Conservation (phyloP, 2,888 invertebrate species). For the Eledone cirrhosa region DNA sequence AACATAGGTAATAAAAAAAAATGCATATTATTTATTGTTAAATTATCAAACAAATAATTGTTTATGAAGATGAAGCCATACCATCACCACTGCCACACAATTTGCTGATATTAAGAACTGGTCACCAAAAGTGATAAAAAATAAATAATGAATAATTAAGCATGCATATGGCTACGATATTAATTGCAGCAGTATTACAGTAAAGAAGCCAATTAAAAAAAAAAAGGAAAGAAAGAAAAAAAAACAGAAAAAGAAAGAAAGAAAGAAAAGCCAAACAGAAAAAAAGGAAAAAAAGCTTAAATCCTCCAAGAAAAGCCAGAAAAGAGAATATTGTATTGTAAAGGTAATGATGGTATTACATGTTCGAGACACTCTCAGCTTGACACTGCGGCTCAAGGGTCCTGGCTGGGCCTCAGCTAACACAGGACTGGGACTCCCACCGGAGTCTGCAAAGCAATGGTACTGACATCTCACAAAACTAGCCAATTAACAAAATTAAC, state of each 20-base stretch:
- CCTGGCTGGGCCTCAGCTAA: slow-evolving; percentile 58
- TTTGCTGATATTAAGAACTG: background rate
- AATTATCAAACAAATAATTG: no score
- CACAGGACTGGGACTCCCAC: slow-evolving; percentile 59
- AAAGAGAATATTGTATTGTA: slow-evolving; percentile 18
- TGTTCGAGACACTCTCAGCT: slow-evolving; percentile 62
- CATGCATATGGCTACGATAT: background rate
- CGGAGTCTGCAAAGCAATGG: slow-evolving; percentile 56
- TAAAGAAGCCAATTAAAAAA: background rate
- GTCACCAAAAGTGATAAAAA: slow-evolving; percentile 1
- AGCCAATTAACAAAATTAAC: slow-evolving; percentile 29
- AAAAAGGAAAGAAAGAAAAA: slow-evolving; percentile 17
- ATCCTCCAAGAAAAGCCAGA: slow-evolving; percentile 14
- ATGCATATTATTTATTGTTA: no score
- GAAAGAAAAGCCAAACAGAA: slow-evolving; percentile 15
- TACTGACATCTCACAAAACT: slow-evolving; percentile 33
- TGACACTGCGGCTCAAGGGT: slow-evolving; percentile 61
- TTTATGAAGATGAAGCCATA: slow-evolving; percentile 1
- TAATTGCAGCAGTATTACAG: background rate
- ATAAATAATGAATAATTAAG: background rate
- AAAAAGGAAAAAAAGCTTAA: background rate
- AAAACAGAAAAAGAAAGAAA: slow-evolving; percentile 2
- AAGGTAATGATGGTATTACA: slow-evolving; percentile 46
- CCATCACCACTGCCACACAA: slow-evolving; percentile 11
- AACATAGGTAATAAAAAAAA: no score